A percentile compares a stretch with the other conserved stretches of the same genome.
These are phyloP conservation scores for Euwallacea fornicatus DNA, from an alignment of 1,140 invertebrate genomes.

Conservation along the genomic window DNA sequence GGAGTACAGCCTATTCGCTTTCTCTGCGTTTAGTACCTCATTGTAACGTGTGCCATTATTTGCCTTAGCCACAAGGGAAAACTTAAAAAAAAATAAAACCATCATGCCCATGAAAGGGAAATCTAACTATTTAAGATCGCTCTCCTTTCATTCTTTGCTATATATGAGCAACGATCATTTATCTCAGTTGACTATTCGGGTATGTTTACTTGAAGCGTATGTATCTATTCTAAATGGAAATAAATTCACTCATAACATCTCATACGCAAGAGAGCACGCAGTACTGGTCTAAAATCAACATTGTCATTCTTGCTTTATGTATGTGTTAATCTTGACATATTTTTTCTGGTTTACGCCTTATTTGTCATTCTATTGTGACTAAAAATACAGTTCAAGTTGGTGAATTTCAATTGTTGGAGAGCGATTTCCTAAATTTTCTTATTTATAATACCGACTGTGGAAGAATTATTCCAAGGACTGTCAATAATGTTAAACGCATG, in stretches of 20 bases:
- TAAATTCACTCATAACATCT: neutral
- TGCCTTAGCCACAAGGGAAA: conserved; percentile 11
- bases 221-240: conserved; percentile 12
- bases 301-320: too few species aligned
- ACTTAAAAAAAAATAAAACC: conserved; percentile 15
- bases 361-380: too few species aligned
- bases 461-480: conserved; percentile 26
- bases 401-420: too few species aligned
- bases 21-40: conserved; percentile 10
- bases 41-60: conserved; percentile 6
- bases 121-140: conserved; percentile 17
- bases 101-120: conserved; percentile 17
- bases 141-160: conserved; percentile 20
- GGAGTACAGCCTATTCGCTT: neutral
- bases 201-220: neutral
- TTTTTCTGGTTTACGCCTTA: too few species aligned
- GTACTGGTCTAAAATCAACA: too few species aligned
- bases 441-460: neutral
- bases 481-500: conserved; percentile 15
- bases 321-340: too few species aligned
- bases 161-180: conserved; percentile 11
- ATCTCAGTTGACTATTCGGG: neutral
- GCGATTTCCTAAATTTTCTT: too few species aligned
- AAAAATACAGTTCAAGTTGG: too few species aligned
- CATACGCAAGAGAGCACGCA: too few species aligned